Evolutionary conservation across 2,888 invertebrate species (phyloP).

Genomic region (Gari tellinella): DNA sequence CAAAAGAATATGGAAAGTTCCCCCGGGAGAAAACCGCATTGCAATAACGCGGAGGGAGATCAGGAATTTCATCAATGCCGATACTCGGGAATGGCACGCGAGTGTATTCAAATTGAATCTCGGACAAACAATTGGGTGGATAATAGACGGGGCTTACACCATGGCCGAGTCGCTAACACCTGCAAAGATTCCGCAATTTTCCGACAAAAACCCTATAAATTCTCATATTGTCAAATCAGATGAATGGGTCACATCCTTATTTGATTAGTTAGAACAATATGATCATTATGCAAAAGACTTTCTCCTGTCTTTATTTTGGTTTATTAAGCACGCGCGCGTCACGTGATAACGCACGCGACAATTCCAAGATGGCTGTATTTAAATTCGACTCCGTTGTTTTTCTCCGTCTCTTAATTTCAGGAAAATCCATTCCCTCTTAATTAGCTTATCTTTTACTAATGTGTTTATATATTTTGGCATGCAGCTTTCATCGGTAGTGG

Average conservation of each 20-base stretch:
- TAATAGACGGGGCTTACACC: constrained; percentile 31
- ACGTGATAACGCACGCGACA: constrained; percentile 53
- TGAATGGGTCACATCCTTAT: constrained; percentile 43
- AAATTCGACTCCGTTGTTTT: too few relatives aligned
- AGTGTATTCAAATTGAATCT: constrained; percentile 59
- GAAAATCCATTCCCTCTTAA: too few relatives aligned
- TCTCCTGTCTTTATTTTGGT: constrained; percentile 36
- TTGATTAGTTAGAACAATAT: constrained; percentile 57
- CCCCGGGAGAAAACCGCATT: constrained; percentile 44
- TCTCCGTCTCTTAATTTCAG: too few relatives aligned
- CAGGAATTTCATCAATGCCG: constrained; percentile 44
- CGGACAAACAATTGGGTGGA: constrained; percentile 46
- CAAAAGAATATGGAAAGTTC: constrained; percentile 55
- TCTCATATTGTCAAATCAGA: constrained; percentile 55
- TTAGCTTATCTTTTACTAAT: too few relatives aligned
- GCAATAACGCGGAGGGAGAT: constrained; percentile 1
- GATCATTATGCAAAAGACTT: constrained; percentile 64
- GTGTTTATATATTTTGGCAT: too few relatives aligned
- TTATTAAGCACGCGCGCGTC: constrained; percentile 49
- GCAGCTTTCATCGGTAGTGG: too few relatives aligned
- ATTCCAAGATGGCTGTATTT: too few relatives aligned
- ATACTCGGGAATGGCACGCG: constrained; percentile 52
- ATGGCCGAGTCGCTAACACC: constrained; percentile 17
- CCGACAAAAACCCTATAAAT: constrained; percentile 59
- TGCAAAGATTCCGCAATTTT: constrained; percentile 50